Evolutionary conservation across 2,113 vertebrate species (phyloP).

Genomic region (Chunga burmeisteri): DNA sequence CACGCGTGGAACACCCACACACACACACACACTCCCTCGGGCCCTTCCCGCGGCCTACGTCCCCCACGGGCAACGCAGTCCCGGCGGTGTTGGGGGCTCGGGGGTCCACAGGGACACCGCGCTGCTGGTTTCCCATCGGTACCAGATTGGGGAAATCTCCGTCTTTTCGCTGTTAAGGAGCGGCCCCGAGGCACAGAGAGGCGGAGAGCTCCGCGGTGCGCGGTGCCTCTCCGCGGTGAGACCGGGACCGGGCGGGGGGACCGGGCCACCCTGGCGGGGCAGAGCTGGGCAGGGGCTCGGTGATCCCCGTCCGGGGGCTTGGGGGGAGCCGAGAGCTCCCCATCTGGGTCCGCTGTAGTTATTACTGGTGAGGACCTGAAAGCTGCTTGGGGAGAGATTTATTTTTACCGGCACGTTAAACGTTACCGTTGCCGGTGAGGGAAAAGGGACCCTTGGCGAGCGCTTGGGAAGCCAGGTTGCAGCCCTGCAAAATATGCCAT

Average conservation of each 20-base stretch:
- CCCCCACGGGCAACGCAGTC: background rate
- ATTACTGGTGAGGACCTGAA: background rate
- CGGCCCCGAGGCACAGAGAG: background rate
- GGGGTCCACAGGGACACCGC: background rate
- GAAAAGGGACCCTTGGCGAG: background rate
- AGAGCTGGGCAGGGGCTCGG: background rate
- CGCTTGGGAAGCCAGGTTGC: background rate
- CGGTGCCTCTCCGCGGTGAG: background rate
- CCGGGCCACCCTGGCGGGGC: background rate
- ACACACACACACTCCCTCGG: background rate
- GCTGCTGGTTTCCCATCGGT: background rate
- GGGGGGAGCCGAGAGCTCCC: background rate
- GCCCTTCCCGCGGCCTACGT: background rate
- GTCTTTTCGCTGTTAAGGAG: background rate
- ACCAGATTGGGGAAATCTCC: background rate
- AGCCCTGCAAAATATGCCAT: background rate
- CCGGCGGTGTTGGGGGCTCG: background rate
- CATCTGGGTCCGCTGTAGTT: rapidly evolving
- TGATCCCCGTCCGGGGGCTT: background rate
- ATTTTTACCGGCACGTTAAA: background rate
- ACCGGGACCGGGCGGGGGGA: background rate
- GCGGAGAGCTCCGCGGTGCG: background rate
- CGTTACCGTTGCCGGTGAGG: background rate
- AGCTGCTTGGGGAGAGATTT: background rate
- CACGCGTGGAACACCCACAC: background rate